Evolutionary conservation across 2,797 vertebrate genomes (phyloP), one percentile per base, ranked within the genome.

Genomic region (Malacoctenus gilli): DNA sequence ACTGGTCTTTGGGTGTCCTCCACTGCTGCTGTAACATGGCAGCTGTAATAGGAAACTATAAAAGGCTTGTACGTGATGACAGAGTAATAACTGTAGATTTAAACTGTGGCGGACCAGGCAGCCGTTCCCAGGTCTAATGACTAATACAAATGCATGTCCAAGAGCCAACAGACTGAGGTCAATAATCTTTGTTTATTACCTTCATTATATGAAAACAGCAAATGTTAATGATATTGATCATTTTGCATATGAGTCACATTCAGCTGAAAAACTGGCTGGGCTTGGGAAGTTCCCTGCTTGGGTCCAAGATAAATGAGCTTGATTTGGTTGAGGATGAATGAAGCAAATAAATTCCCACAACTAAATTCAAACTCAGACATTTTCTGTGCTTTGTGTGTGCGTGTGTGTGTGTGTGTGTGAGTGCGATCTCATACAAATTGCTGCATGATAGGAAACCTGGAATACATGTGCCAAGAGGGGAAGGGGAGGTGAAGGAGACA

Each of bases 41-140:
- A 61, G 60, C 36, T 25, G 72, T 81, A 83, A 84, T 81, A 79
- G 77, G 77, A 83, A 85, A 51, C 70, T 58, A 84, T 85, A 79
- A 87, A 84, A 77, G 62, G 57, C 55, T 59, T 51, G 59, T 55
- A 56, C 41, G 52, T 43, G 84, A 84, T 82, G 86, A 85, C 87
- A 83, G 84, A 74, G 83, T 85, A 77, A 87, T 87, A 86, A 86
- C 71, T 68, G 66, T 76, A 84, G 85, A 89, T 89, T 85, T 85
- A 86, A 86, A 75, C 70, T 69, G 77, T 75, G 76, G 70, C 74
- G 52, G 63, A 63, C 16, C 56, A 37, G 38, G 43, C 67, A 52
- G 66, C 43, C 68, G 54, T 54, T 50, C 41, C 42, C 31, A 55
- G 47, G 36, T n/a, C 43, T 73, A 62, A 81, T 82, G 78, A 72